These are phyloP conservation scores for Colletes collaris DNA, from an alignment of 2,888 invertebrate species.

Conservation along the genomic window DNA sequence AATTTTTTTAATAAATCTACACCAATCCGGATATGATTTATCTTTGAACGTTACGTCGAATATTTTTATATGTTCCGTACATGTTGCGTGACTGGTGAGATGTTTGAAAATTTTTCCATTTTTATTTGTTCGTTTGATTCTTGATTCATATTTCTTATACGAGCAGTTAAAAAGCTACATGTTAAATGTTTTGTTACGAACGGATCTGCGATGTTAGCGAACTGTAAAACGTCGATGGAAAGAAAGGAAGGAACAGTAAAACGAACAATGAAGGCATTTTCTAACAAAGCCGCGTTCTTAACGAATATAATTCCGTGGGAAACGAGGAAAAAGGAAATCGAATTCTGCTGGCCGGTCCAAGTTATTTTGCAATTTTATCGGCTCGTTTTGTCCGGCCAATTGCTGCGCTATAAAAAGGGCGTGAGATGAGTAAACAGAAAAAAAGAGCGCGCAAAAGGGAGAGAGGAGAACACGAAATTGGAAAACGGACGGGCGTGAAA, in stretches of 20 bases:
- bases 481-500: slow-evolving; percentile 46
- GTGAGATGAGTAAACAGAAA: slow-evolving; percentile 41
- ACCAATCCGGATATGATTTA: too few species aligned
- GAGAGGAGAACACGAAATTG: slow-evolving; percentile 50
- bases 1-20: too few species aligned
- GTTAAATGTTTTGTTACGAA: background rate
- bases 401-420: slow-evolving; percentile 55
- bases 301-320: slow-evolving; percentile 16
- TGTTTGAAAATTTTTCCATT: too few species aligned
- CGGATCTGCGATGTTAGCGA: background rate
- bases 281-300: slow-evolving; percentile 19
- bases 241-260: background rate
- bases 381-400: slow-evolving; percentile 50
- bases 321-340: slow-evolving; percentile 10
- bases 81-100: too few species aligned
- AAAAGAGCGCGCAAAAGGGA: background rate
- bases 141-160: too few species aligned
- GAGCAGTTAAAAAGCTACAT: too few species aligned
- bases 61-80: too few species aligned
- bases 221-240: background rate
- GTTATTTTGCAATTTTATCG: slow-evolving; percentile 68
- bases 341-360: slow-evolving; percentile 30
- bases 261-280: background rate
- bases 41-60: too few species aligned
- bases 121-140: too few species aligned